Evolutionary conservation across 2,797 vertebrate genomes (phyloP).

Genomic region (Cephalopachus bancanus): DNA sequence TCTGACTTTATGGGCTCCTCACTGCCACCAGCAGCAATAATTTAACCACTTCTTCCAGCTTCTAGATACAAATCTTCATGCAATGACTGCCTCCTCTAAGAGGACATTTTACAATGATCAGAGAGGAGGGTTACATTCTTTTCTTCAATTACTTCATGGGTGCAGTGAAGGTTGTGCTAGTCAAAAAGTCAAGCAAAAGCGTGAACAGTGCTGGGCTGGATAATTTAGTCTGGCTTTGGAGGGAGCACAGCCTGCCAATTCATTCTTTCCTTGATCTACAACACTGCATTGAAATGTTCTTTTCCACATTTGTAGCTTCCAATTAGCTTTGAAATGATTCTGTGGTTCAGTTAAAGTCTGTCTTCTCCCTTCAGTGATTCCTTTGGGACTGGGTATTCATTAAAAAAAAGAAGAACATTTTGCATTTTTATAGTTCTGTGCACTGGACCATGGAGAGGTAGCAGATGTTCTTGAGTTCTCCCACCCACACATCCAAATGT

Average conservation of each 20-base stretch:
- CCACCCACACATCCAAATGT: conserved; percentile 70
- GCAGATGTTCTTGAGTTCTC: conserved; percentile 78
- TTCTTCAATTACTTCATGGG: not conserved
- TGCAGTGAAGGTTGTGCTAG: not conserved
- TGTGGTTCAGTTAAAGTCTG: conserved; percentile 71
- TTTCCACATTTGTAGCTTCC: conserved; percentile 70
- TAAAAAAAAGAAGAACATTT: conserved; percentile 66
- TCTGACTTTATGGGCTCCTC: not conserved
- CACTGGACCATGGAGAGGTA: conserved; percentile 71
- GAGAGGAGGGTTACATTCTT: not conserved
- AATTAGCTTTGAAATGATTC: conserved; percentile 79
- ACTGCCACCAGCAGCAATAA: not conserved
- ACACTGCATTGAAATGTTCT: conserved; percentile 54
- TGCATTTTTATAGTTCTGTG: conserved; percentile 79
- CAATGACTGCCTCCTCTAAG: not conserved
- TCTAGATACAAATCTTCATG: not conserved
- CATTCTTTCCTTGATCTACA: conserved; percentile 54
- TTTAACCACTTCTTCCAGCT: not conserved
- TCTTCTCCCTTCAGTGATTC: conserved; percentile 74
- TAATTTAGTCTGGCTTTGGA: not conserved
- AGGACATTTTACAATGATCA: not conserved
- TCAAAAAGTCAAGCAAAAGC: conserved; percentile 28
- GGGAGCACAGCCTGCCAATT: conserved; percentile 1
- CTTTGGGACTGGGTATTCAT: conserved; percentile 81
- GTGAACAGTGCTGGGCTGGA: not conserved